A percentile compares a stretch with the other conserved stretches of the same genome.
These are phyloP conservation scores for Ophonus ardosiacus DNA, from an alignment of 2,888 invertebrate genomes.

Conservation along the genomic window DNA sequence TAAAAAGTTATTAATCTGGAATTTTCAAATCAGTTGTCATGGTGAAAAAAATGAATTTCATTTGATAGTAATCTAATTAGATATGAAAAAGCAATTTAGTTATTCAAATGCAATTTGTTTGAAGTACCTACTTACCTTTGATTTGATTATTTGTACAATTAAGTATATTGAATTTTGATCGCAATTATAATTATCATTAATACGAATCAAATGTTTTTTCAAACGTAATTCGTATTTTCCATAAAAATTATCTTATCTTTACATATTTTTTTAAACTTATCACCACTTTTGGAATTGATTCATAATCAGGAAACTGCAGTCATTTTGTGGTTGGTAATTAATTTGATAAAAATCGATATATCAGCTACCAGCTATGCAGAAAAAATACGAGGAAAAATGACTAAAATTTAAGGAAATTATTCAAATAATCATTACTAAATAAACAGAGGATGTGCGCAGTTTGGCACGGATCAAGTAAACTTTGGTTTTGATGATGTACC, in stretches of 20 bases:
- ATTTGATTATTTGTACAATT: neutral
- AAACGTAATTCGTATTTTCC: too few species aligned
- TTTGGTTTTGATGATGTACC: constrained; percentile 13
- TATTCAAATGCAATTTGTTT: constrained; percentile 9
- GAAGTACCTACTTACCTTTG: neutral
- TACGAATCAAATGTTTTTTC: neutral
- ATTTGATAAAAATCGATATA: neutral
- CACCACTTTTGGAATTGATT: too few species aligned
- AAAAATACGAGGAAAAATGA: neutral
- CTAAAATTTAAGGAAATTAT: neutral
- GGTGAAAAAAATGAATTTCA: neutral
- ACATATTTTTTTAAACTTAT: neutral
- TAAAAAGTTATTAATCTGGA: neutral
- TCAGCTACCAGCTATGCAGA: too few species aligned
- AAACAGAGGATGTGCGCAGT: constrained; percentile 18
- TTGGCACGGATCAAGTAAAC: constrained; percentile 13
- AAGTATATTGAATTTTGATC: too few species aligned
- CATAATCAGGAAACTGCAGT: neutral
- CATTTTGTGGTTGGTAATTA: constrained; percentile 2
- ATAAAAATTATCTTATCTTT: neutral
- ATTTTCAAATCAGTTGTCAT: neutral
- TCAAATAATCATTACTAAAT: neutral
- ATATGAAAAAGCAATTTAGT: too few species aligned
- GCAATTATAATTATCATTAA: neutral
- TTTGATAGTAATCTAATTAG: neutral